Conservation (phyloP, 2,888 invertebrate species). For the Molanna angustata region DNA sequence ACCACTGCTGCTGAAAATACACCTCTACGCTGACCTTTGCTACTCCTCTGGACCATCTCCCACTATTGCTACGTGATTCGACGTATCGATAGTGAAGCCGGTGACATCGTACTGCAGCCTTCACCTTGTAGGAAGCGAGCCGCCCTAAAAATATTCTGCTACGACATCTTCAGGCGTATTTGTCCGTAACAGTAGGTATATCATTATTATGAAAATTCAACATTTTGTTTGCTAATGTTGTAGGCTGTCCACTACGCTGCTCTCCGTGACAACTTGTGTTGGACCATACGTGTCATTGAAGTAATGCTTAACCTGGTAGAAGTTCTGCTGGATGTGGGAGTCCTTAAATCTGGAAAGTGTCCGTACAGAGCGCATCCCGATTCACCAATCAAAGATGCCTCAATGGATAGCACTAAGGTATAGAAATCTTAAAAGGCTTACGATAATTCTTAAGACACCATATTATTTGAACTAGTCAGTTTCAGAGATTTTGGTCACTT, state of each 20-base stretch:
- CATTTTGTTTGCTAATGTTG: too few species aligned
- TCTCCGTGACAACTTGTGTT: slow-evolving; percentile 77
- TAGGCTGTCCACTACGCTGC: slow-evolving; percentile 86
- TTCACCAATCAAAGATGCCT: slow-evolving; percentile 20
- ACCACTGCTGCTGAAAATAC: too few species aligned
- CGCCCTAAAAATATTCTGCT: background rate
- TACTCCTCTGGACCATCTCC: too few species aligned
- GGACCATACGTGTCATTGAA: slow-evolving; percentile 87
- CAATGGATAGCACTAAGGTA: slow-evolving; percentile 15
- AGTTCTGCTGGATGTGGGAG: slow-evolving; percentile 85
- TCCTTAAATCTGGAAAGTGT: slow-evolving; percentile 60
- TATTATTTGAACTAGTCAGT: too few species aligned
- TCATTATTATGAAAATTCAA: too few species aligned
- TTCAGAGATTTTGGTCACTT: too few species aligned
- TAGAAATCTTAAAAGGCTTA: too few species aligned
- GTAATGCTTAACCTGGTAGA: slow-evolving; percentile 90
- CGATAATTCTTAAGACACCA: too few species aligned
- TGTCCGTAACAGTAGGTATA: too few species aligned
- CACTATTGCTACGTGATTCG: too few species aligned
- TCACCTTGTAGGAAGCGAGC: background rate
- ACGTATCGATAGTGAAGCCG: too few species aligned
- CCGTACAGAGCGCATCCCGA: slow-evolving; percentile 26
- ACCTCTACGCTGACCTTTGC: too few species aligned
- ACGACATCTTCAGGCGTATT: background rate
- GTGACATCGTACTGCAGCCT: background rate